These are phyloP conservation scores for Linyphia triangularis DNA, from an alignment of 2,888 invertebrate species.

Conservation along the genomic window DNA sequence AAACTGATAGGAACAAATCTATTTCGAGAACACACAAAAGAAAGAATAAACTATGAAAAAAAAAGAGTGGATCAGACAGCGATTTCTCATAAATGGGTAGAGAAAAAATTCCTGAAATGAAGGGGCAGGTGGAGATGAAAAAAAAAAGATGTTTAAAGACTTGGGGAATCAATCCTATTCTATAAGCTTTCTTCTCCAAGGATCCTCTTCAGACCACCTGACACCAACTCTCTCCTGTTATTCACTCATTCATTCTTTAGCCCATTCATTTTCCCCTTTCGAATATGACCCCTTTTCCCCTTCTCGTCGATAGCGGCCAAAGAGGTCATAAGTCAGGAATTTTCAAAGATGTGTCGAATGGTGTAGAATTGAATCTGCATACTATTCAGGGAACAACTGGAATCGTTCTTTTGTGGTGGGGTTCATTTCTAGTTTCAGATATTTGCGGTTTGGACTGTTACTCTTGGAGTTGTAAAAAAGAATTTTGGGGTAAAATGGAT, in stretches of 20 bases:
- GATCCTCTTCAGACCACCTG: slow-evolving; percentile 53
- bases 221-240: slow-evolving; percentile 57
- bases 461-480: too few relatives aligned
- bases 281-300: slow-evolving; percentile 52
- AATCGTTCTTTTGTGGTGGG: background rate
- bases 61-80: slow-evolving; percentile 27
- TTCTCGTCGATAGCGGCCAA: slow-evolving; percentile 11
- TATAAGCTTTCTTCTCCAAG: slow-evolving; percentile 43
- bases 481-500: too few relatives aligned
- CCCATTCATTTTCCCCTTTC: slow-evolving; percentile 49
- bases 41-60: slow-evolving; percentile 28
- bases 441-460: background rate
- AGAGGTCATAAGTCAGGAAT: slow-evolving; percentile 55
- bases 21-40: slow-evolving; percentile 36
- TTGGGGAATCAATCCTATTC: slow-evolving; percentile 57
- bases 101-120: slow-evolving; percentile 33
- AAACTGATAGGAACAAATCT: slow-evolving; percentile 31
- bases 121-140: slow-evolving; percentile 35
- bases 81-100: slow-evolving; percentile 57
- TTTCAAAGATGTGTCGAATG: slow-evolving; percentile 7
- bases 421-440: background rate
- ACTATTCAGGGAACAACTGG: too few relatives aligned
- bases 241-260: slow-evolving; percentile 57
- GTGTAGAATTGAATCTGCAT: slow-evolving; percentile 45
- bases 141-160: slow-evolving; percentile 46